Evolutionary conservation across 92 coral and sea anemone species (phyloP).

Genomic region (Bergia puertoricense): DNA sequence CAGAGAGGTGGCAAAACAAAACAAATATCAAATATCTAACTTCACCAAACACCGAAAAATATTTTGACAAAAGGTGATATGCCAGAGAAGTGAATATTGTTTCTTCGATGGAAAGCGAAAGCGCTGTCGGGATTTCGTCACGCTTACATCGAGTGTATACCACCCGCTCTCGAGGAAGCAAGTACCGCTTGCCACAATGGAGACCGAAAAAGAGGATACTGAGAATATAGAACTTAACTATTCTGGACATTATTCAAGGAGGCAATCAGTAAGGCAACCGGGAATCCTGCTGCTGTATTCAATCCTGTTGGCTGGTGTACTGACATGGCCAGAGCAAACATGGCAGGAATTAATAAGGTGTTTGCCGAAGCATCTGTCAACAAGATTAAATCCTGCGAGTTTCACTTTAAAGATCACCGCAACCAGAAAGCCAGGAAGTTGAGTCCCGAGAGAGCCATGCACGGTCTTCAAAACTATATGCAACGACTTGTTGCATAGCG

Average conservation of each 20-base stretch:
- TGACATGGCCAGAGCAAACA: neutral
- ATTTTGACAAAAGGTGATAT: no score
- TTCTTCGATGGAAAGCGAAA: constrained; percentile 32
- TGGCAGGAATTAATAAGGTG: constrained; percentile 33
- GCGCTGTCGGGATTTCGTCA: constrained; percentile 12
- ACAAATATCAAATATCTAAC: no score
- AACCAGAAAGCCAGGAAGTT: constrained; percentile 29
- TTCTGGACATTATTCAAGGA: constrained; percentile 16
- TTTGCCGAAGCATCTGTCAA: neutral
- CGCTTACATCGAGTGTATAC: constrained; percentile 31
- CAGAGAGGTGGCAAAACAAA: no score
- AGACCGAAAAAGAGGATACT: constrained; percentile 19
- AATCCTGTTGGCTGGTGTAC: constrained; percentile 1
- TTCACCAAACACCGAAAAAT: no score
- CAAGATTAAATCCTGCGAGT: constrained; percentile 38
- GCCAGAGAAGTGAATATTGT: neutral
- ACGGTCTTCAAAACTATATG: constrained; percentile 30
- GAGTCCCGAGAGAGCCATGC: constrained; percentile 12
- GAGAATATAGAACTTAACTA: neutral
- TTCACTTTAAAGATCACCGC: constrained; percentile 43
- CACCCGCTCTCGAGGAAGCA: constrained; percentile 35
- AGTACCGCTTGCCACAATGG: constrained; percentile 23
- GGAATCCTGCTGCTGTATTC: constrained; percentile 4
- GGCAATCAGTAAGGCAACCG: constrained; percentile 26
- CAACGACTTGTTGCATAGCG: constrained; percentile 23